Percentiles rank a stretch among this genome's conserved stretches.
phyloP scores from a whole-genome alignment of 1,140 invertebrate species.

The Drosophila melanica region DNA sequence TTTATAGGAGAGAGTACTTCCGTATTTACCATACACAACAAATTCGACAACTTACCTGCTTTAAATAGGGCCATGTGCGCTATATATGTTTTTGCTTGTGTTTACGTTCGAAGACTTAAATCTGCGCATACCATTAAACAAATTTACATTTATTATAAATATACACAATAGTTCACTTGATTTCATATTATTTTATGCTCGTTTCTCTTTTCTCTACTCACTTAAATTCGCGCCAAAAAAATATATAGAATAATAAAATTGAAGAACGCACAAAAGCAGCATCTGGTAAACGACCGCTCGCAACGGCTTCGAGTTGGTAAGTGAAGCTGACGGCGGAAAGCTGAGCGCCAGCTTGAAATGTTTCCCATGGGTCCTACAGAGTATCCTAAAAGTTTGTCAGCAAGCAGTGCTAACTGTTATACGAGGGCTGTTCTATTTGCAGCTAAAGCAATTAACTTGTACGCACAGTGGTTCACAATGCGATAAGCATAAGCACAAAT shows the following conservation, averaged over 20 bases:
- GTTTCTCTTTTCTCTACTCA: background rate
- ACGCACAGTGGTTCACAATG: background rate
- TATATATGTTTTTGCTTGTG: background rate
- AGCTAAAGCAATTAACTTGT: background rate
- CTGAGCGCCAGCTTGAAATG: conserved; percentile 16
- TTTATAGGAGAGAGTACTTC: background rate
- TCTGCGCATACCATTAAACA: conserved; percentile 8
- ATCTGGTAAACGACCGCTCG: conserved; percentile 47
- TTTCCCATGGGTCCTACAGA: conserved; percentile 3
- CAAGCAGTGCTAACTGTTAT: conserved; percentile 36
- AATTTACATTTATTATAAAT: background rate
- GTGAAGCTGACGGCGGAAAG: conserved; percentile 38
- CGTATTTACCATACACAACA: background rate
- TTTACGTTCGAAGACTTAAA: conserved; percentile 2
- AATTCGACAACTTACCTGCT: conserved; percentile 8
- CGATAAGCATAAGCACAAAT: too few relatives aligned
- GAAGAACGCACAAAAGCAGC: background rate
- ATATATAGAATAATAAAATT: conserved; percentile 1
- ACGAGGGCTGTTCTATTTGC: conserved; percentile 18
- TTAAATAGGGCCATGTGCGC: conserved; percentile 26
- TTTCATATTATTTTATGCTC: background rate
- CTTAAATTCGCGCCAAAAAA: conserved; percentile 25
- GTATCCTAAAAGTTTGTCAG: conserved; percentile 11
- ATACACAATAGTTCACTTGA: conserved; percentile 8
- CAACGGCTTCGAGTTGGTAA: conserved; percentile 61